A percentile compares a stretch with the other conserved stretches of the same genome.
These are phyloP conservation scores for Drosophila orosa DNA, from an alignment of 1,140 invertebrate species.

Conservation along the genomic window DNA sequence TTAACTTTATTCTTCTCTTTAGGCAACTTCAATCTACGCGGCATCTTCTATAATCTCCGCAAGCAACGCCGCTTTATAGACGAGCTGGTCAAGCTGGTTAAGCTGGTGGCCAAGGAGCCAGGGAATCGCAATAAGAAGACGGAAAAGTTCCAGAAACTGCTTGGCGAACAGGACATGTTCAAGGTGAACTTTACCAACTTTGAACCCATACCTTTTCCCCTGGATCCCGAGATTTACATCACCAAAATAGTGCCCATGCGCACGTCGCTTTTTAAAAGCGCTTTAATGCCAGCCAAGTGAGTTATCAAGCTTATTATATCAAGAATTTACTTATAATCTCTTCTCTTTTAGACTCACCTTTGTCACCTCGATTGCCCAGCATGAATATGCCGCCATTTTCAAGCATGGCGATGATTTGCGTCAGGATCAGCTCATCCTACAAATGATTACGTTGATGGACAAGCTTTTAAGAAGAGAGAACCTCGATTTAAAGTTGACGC, in stretches of 20 bases:
- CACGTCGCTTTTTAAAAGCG: constrained; percentile 97
- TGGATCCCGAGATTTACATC: constrained; percentile 96
- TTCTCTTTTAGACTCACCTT: constrained; percentile 89
- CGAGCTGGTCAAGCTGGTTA: constrained; percentile 95
- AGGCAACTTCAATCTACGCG: constrained; percentile 85
- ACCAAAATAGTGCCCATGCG: constrained; percentile 95
- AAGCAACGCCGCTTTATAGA: constrained; percentile 96
- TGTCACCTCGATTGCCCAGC: constrained; percentile 88
- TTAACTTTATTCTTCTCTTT: not conserved
- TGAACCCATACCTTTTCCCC: constrained; percentile 95
- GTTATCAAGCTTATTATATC: not conserved
- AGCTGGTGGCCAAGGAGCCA: constrained; percentile 95
- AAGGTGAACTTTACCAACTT: constrained; percentile 96
- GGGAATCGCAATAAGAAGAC: constrained; percentile 96
- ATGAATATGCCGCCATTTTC: constrained; percentile 98
- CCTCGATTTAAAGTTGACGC: constrained; percentile 97
- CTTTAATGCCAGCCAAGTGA: constrained; percentile 97
- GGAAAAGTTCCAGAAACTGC: constrained; percentile 92
- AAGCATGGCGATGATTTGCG: constrained; percentile 99
- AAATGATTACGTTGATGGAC: constrained; percentile 99
- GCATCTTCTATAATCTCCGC: constrained; percentile 89
- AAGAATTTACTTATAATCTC: not conserved
- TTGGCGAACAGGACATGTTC: constrained; percentile 92
- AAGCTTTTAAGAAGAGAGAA: constrained; percentile 96
- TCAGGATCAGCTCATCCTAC: constrained; percentile 98